phyloP scores from a whole-genome alignment of 2,113 vertebrate species.

The Centropristis striata region DNA sequence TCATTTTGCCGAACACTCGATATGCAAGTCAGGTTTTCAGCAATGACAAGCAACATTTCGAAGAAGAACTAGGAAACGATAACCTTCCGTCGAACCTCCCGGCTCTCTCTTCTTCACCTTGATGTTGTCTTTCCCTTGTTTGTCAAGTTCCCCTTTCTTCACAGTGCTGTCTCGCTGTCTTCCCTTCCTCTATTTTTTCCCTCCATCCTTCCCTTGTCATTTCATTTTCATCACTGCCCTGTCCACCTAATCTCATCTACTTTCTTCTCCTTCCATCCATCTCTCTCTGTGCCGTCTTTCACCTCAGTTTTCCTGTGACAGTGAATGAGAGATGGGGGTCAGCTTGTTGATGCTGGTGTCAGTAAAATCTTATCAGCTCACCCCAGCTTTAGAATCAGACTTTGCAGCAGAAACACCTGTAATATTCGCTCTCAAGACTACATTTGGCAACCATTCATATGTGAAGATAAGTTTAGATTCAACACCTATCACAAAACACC shows the following conservation, averaged over 20 bases:
- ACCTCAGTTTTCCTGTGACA: slow-evolving; percentile 31
- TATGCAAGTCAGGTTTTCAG: background rate
- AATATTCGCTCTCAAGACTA: slow-evolving; percentile 18
- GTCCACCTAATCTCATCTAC: slow-evolving; percentile 40
- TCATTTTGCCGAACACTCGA: background rate
- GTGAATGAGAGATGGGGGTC: slow-evolving; percentile 66
- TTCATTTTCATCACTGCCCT: slow-evolving; percentile 32
- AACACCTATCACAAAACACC: background rate
- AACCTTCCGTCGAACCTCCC: slow-evolving; percentile 23
- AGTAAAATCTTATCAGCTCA: slow-evolving; percentile 68
- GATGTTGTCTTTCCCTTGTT: slow-evolving; percentile 37
- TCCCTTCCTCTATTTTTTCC: background rate
- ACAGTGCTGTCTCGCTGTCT: background rate
- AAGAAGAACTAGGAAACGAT: slow-evolving; percentile 1
- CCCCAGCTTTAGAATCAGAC: slow-evolving; percentile 50
- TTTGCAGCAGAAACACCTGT: slow-evolving; percentile 33
- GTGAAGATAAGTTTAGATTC: slow-evolving; percentile 5
- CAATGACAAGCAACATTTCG: background rate
- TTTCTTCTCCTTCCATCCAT: slow-evolving; percentile 21
- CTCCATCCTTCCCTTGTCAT: slow-evolving; percentile 20
- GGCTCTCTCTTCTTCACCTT: slow-evolving; percentile 22
- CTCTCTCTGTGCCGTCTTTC: slow-evolving; percentile 34
- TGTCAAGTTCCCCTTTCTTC: slow-evolving; percentile 14
- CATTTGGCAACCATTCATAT: slow-evolving; percentile 15
- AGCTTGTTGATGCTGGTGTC: slow-evolving; percentile 60